Evolutionary conservation across 2,797 vertebrate species (phyloP).

Genomic region (Sphenopsis melanotis): DNA sequence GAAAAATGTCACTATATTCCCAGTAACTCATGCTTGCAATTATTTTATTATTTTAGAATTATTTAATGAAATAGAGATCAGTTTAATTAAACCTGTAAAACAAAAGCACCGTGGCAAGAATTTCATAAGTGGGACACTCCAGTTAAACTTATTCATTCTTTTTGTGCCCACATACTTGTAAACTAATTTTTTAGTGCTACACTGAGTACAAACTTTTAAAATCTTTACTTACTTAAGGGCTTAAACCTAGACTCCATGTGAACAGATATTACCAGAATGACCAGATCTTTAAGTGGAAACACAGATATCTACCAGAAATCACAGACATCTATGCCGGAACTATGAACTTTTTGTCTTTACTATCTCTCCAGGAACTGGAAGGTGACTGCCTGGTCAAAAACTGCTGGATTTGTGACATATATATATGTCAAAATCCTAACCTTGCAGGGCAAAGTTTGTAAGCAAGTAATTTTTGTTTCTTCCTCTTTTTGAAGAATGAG

Average conservation of each 20-base stretch:
- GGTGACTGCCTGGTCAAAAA: not conserved
- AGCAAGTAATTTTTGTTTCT: not conserved
- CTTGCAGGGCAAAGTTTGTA: not conserved
- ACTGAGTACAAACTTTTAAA: not conserved
- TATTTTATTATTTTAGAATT: not conserved
- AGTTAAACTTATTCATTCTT: not conserved
- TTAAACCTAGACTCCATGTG: not conserved
- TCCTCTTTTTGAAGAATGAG: not conserved
- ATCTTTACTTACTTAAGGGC: not conserved
- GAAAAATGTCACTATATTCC: not conserved
- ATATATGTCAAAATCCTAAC: not conserved
- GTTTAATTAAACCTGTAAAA: not conserved
- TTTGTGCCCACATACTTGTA: not conserved
- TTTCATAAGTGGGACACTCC: not conserved
- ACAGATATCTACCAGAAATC: not conserved
- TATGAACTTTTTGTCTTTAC: not conserved
- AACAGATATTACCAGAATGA: not conserved
- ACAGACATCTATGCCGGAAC: not conserved
- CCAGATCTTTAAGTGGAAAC: not conserved
- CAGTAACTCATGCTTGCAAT: not conserved
- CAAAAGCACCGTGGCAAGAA: accelerated
- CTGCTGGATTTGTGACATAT: not conserved
- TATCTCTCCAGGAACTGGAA: not conserved
- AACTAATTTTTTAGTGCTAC: not conserved
- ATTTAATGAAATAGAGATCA: not conserved